Percentiles rank a stretch among this genome's conserved stretches.
Evolutionary conservation across 2,113 vertebrate genomes (phyloP).

Genomic region (Cheilinus undulatus): DNA sequence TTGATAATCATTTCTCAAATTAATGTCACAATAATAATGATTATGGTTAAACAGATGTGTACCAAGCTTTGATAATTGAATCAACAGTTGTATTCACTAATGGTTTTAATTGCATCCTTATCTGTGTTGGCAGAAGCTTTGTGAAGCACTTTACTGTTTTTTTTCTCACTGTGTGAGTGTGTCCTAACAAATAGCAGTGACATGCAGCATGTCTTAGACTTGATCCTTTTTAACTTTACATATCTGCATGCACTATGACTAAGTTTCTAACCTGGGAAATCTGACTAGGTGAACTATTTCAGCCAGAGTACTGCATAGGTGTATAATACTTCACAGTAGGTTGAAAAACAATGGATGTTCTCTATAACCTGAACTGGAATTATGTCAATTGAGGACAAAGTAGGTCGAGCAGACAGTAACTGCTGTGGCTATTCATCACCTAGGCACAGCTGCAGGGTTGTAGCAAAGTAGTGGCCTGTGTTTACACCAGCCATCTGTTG

Average conservation of each 20-base stretch:
- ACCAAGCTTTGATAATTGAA: too few relatives aligned
- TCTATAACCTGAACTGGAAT: conserved; percentile 63
- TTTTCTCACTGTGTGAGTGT: not conserved
- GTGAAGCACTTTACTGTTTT: too few relatives aligned
- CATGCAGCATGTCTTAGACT: conserved; percentile 21
- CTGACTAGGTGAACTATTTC: conserved; percentile 25
- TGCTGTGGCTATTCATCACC: conserved; percentile 67
- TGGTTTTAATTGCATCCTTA: too few relatives aligned
- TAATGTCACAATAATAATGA: too few relatives aligned
- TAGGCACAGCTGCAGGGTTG: conserved; percentile 51
- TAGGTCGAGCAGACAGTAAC: conserved; percentile 63
- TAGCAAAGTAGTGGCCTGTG: conserved; percentile 43
- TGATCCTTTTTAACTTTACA: conserved; percentile 5
- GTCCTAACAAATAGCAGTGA: conserved; percentile 2
- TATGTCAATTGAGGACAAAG: conserved; percentile 74
- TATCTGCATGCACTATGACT: conserved; percentile 1
- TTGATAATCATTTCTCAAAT: too few relatives aligned
- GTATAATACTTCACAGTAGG: conserved; percentile 32
- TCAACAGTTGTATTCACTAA: too few relatives aligned
- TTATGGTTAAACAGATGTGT: too few relatives aligned
- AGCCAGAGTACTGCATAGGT: not conserved
- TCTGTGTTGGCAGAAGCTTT: too few relatives aligned
- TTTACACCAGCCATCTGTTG: conserved; percentile 67
- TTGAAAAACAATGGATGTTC: conserved; percentile 61
- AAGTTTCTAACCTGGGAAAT: too few relatives aligned